phyloP scores from a whole-genome alignment of 2,888 invertebrate genomes.

The Schrankia costaestrigalis region DNA sequence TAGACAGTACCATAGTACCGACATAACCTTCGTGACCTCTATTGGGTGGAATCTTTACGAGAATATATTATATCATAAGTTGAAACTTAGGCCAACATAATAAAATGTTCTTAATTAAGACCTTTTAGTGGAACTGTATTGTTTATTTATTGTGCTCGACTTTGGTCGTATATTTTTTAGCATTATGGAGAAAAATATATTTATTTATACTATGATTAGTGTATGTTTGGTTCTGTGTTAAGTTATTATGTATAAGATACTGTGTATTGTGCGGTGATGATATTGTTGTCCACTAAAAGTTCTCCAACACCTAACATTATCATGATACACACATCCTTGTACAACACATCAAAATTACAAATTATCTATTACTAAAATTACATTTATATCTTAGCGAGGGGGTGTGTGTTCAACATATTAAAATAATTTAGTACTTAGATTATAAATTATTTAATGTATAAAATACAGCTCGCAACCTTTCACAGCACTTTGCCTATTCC shows the following conservation, averaged over 20 bases:
- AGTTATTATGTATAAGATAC: too few species aligned
- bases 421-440: slow-evolving; percentile 79
- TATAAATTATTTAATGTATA: slow-evolving; percentile 59
- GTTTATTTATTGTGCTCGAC: slow-evolving; percentile 16
- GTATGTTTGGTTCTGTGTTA: slow-evolving; percentile 4
- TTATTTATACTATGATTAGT: slow-evolving; percentile 1
- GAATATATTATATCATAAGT: slow-evolving; percentile 42
- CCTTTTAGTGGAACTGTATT: slow-evolving; percentile 46
- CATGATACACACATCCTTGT: slow-evolving; percentile 54
- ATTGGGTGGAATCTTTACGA: slow-evolving; percentile 57
- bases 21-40: slow-evolving; percentile 57
- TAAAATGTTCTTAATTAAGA: slow-evolving; percentile 35
- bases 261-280: too few species aligned
- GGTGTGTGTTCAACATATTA: slow-evolving; percentile 73
- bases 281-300: slow-evolving; percentile 52
- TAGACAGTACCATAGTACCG: slow-evolving; percentile 77
- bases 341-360: slow-evolving; percentile 62
- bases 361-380: slow-evolving; percentile 53
- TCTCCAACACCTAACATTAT: slow-evolving; percentile 48
- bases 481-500: slow-evolving; percentile 63
- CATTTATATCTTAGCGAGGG: slow-evolving; percentile 64
- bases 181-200: slow-evolving; percentile 12
- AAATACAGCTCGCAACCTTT: slow-evolving; percentile 68
- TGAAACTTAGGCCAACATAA: slow-evolving; percentile 60
- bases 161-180: slow-evolving; percentile 9